These are phyloP conservation scores for Chlorodrepanis virens DNA, from an alignment of 2,113 vertebrate genomes.

Conservation along the genomic window DNA sequence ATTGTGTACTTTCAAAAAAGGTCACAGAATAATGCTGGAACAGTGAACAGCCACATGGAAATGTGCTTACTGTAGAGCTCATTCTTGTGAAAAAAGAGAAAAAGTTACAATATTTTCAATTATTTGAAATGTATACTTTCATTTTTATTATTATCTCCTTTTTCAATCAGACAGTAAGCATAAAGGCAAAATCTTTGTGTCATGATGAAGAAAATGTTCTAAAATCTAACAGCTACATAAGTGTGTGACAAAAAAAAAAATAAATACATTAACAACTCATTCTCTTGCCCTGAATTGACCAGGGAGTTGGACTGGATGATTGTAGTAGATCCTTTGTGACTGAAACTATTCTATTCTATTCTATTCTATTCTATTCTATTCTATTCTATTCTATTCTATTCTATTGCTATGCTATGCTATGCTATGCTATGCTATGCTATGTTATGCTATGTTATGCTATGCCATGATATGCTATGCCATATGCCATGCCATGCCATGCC, in stretches of 20 bases:
- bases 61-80: not conserved
- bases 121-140: not conserved
- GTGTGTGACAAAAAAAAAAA: not conserved
- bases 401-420: not conserved
- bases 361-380: not conserved
- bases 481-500: not conserved
- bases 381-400: not conserved
- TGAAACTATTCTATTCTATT: not conserved
- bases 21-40: slow-evolving; percentile 40
- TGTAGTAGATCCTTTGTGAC: not conserved
- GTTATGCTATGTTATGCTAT: not conserved
- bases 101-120: not conserved
- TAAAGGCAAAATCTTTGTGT: not conserved
- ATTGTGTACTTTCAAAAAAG: slow-evolving; percentile 45
- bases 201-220: not conserved
- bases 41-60: not conserved
- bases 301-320: not conserved
- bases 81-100: not conserved
- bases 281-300: not conserved
- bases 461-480: not conserved
- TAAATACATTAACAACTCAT: not conserved
- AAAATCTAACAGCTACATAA: not conserved
- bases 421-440: not conserved
- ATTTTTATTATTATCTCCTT: not conserved
- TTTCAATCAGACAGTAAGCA: not conserved